Base-by-base conservation (phyloP, 2,888 invertebrate genomes). In the Byasa hedistus region DNA sequence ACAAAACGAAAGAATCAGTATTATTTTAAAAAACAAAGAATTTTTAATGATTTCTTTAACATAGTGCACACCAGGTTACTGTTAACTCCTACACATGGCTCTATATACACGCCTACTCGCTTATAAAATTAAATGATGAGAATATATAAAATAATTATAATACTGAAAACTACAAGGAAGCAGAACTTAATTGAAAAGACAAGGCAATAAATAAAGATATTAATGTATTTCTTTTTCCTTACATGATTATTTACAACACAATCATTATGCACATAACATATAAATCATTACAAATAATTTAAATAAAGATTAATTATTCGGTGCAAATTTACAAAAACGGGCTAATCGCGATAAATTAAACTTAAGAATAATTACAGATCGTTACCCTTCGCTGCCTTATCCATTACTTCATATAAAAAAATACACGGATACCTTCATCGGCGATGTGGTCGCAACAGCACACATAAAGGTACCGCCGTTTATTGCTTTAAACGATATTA, bases 261-360 rank as follows among this genome's bases (percentile, higher is more conserved):
- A 80, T 83, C 86, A 89, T 86, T 88, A 89, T 90, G 88, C 87
- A 87, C 86, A 87, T 89, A 86, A 87, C 88, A 88, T 90, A 87
- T 84, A 85, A 89, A 87, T 87, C 83, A 85, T 86, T 89, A 87
- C 81, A 83, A 80, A 82, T 81, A 79, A 84, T 82, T 90, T 90
- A 89, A 87, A 85, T 89, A 86, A 87, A 84, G 79, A 81, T 80
- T 80, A 79, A 81, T 80, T 80, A 80, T 78, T 75, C 64, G 73
- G 80, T 82, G 86, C 89, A 75, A 84, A 88, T 90, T 76, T 90
- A 91, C 89, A 90, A 67, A 73, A 61, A 55, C 27, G 63, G 10
- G 44, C 56, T 54, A 64, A 54, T 64, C 36, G 48, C 51, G 44
- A 21, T 60, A 39, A 64, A 59, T 54, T 63, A 63, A 66, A 58